Evolutionary conservation across 1,140 invertebrate genomes (phyloP).

Genomic region (Drosophila cardini): DNA sequence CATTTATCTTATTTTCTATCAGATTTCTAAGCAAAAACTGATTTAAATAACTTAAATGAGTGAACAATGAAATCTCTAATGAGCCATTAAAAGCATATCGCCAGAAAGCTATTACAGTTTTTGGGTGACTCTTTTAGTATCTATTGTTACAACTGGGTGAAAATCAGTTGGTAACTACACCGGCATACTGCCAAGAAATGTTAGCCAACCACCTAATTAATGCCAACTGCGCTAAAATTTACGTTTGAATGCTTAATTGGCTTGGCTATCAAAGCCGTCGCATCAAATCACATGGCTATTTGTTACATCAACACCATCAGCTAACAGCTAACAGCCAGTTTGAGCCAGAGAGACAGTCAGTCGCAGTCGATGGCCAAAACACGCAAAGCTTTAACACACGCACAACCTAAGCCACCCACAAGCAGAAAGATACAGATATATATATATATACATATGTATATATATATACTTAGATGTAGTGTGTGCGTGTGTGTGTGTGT

Average conservation of each 20-base stretch:
- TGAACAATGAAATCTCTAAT: constrained; percentile 20
- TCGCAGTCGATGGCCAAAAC: constrained; percentile 39
- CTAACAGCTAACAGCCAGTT: constrained; percentile 49
- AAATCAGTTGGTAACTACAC: constrained; percentile 21
- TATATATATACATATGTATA: constrained; percentile 17
- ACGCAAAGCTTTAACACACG: constrained; percentile 65
- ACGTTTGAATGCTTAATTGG: constrained; percentile 82
- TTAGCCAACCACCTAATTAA: constrained; percentile 60
- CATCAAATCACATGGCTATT: constrained; percentile 82
- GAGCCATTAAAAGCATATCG: constrained; percentile 14
- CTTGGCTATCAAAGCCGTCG: constrained; percentile 75
- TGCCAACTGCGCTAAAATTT: constrained; percentile 77
- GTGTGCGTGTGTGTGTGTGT: too few relatives aligned
- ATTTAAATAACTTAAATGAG: constrained; percentile 13
- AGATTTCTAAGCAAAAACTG: background rate
- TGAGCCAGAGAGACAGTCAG: background rate
- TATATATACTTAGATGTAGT: constrained; percentile 36
- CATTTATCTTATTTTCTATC: background rate
- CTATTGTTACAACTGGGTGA: background rate
- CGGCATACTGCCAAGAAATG: background rate
- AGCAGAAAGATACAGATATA: constrained; percentile 28
- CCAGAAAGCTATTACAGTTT: background rate
- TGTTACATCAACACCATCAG: constrained; percentile 73
- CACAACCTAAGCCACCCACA: constrained; percentile 47
- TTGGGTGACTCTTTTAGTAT: constrained; percentile 13